Evolutionary conservation across 2,797 vertebrate genomes (phyloP).

Genomic region (Okamejei kenojei): DNA sequence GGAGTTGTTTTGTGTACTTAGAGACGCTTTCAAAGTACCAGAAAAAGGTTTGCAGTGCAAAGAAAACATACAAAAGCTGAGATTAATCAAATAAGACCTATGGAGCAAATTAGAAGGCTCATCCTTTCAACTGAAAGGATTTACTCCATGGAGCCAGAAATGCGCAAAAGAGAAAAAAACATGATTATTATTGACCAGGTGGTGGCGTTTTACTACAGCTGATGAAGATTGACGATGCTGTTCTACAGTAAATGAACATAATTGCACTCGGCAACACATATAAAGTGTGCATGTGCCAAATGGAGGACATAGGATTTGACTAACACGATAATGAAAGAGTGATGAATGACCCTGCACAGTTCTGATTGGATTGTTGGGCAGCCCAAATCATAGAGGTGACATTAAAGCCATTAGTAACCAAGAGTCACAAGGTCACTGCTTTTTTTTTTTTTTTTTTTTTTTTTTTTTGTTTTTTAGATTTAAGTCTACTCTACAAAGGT

Average conservation of each 20-base stretch:
- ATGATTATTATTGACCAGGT: not conserved
- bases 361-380: slow-evolving; percentile 8
- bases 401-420: not conserved
- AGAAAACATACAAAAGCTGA: not conserved
- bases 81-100: not conserved
- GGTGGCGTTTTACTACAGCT: slow-evolving; percentile 25
- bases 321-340: not conserved
- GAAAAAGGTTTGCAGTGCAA: not conserved
- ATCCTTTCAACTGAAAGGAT: not conserved
- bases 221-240: slow-evolving; percentile 10
- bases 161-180: not conserved
- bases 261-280: not conserved
- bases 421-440: slow-evolving; percentile 8
- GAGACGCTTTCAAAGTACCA: not conserved
- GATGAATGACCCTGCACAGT: not conserved
- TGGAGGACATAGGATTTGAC: not conserved
- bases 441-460: too few species aligned
- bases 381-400: not conserved
- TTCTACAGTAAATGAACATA: not conserved
- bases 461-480: too few species aligned
- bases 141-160: not conserved
- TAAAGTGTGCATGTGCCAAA: slow-evolving; percentile 3
- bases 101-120: not conserved
- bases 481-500: not conserved
- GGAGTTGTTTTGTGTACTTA: not conserved